A percentile compares a stretch with the other conserved stretches of the same genome.
phyloP scores from a whole-genome alignment of 1,140 invertebrate species.

The Camponotus vicinus region DNA sequence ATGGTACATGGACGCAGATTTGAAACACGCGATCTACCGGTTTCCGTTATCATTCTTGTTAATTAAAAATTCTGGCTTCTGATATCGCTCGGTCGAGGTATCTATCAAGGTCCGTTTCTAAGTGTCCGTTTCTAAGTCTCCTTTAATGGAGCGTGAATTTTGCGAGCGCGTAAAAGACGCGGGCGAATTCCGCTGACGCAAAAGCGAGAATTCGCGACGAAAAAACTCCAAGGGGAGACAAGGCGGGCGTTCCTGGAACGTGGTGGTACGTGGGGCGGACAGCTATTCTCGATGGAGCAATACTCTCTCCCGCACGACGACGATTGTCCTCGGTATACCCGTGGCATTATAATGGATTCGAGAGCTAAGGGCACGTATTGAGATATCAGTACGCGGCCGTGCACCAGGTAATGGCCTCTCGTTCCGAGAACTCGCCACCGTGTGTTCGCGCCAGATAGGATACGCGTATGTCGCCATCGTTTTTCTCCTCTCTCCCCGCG shows the following conservation, averaged over 20 bases:
- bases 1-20: too few relatives aligned
- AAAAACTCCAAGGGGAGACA: conserved; percentile 42
- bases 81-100: neutral
- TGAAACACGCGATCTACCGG: neutral
- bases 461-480: conserved; percentile 60
- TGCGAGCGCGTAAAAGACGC: neutral
- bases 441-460: conserved; percentile 79
- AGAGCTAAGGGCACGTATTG: conserved; percentile 86
- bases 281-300: conserved; percentile 66
- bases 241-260: conserved; percentile 67
- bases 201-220: conserved; percentile 48
- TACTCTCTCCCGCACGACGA: conserved; percentile 65
- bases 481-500: conserved; percentile 26
- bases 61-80: neutral
- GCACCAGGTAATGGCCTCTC: conserved; percentile 84
- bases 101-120: neutral
- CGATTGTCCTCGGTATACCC: conserved; percentile 71
- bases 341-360: conserved; percentile 85
- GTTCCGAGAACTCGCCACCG: conserved; percentile 82
- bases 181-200: conserved; percentile 7
- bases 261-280: conserved; percentile 46
- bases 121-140: too few relatives aligned
- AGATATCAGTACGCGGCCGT: conserved; percentile 85
- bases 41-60: neutral
- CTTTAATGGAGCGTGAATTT: neutral